Evolutionary conservation across 1,140 invertebrate genomes (phyloP).

Genomic region (Heliconius himera): DNA sequence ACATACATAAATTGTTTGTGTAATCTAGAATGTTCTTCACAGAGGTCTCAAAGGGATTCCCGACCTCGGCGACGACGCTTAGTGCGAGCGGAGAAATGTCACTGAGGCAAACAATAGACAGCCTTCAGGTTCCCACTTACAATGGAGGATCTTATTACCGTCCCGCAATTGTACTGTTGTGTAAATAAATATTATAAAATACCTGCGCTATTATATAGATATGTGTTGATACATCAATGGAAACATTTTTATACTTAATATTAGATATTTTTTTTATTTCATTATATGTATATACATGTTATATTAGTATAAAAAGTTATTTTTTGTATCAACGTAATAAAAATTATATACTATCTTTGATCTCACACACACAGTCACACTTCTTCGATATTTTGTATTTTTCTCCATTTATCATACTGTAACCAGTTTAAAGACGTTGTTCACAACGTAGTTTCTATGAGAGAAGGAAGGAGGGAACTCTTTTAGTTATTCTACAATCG

Average conservation of each 20-base stretch:
- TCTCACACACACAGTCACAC: neutral
- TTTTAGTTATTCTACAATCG: no score
- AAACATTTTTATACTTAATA: no score
- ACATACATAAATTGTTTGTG: slow-evolving; percentile 1
- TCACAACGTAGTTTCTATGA: no score
- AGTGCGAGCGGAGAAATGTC: slow-evolving; percentile 30
- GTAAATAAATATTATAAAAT: neutral
- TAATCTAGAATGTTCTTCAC: slow-evolving; percentile 41
- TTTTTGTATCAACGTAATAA: no score
- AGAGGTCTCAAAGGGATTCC: slow-evolving; percentile 74
- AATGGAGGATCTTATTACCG: slow-evolving; percentile 26
- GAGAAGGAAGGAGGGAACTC: no score
- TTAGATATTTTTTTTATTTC: no score
- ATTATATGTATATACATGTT: no score
- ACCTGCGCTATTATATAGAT: neutral
- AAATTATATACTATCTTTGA: no score
- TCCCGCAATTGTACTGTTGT: neutral
- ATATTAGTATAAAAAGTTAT: no score
- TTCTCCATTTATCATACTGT: neutral
- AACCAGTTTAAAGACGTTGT: neutral
- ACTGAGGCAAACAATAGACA: slow-evolving; percentile 32
- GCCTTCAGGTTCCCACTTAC: slow-evolving; percentile 13
- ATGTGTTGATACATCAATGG: no score
- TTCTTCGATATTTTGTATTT: neutral
- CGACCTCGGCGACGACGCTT: slow-evolving; percentile 65